phyloP scores from a whole-genome alignment of 2,888 invertebrate species.

The Clivina fossor region DNA sequence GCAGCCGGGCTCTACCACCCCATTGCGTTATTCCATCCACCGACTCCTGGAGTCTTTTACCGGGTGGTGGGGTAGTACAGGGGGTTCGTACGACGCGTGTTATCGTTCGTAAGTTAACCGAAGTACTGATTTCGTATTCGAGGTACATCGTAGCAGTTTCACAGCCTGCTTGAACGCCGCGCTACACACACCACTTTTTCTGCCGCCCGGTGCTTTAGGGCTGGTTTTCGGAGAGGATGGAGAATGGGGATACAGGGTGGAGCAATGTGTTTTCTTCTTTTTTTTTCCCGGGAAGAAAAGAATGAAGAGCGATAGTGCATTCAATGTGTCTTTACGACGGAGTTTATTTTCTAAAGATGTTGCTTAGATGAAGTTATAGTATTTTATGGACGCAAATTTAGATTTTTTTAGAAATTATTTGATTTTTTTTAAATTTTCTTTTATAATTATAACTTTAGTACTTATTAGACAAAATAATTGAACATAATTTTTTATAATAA shows the following conservation, averaged over 20 bases:
- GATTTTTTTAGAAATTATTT: too few species aligned
- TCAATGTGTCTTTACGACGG: too few species aligned
- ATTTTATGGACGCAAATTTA: too few species aligned
- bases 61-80: neutral
- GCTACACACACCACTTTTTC: neutral
- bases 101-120: conserved; percentile 43
- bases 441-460: too few species aligned
- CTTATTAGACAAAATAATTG: too few species aligned
- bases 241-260: neutral
- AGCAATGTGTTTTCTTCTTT: conserved; percentile 1
- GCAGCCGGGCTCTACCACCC: conserved; percentile 34
- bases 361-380: too few species aligned
- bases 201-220: too few species aligned
- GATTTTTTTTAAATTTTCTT: too few species aligned
- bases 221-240: neutral
- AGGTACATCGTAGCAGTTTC: conserved; percentile 47
- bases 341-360: too few species aligned
- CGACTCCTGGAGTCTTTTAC: conserved; percentile 20
- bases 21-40: conserved; percentile 26
- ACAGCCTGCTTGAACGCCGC: conserved; percentile 47
- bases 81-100: conserved; percentile 13
- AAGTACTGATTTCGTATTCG: conserved; percentile 50
- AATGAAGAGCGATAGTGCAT: too few species aligned
- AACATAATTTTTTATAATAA: too few species aligned
- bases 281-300: conserved; percentile 5